Conservation (phyloP, 2,113 vertebrate species). For the Dasypus novemcinctus region DNA sequence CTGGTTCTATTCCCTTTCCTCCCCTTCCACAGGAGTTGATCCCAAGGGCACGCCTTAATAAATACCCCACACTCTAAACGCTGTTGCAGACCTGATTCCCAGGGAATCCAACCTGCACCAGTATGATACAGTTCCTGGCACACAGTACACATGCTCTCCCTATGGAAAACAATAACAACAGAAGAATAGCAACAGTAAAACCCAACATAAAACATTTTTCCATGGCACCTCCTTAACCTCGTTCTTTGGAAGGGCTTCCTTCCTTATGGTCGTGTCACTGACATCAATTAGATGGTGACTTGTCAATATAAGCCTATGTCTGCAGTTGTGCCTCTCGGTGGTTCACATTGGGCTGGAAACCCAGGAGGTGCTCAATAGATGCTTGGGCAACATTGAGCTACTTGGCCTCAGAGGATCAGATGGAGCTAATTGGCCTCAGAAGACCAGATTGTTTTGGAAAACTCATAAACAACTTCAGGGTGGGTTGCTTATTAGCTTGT, state of each 20-base stretch:
- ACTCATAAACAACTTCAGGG: background rate
- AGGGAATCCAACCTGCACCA: background rate
- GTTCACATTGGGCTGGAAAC: background rate
- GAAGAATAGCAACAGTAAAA: background rate
- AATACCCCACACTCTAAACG: background rate
- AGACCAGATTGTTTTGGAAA: background rate
- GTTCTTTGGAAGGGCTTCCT: background rate
- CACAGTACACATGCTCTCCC: background rate
- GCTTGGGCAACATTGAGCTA: background rate
- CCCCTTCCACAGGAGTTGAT: background rate
- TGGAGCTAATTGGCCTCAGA: background rate
- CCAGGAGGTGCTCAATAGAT: background rate
- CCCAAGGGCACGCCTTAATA: background rate
- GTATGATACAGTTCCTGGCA: background rate
- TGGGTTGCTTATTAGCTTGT: background rate
- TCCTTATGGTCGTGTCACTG: background rate
- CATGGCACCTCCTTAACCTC: too few species aligned
- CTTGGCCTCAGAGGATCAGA: background rate
- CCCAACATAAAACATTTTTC: background rate
- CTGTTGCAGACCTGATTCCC: background rate
- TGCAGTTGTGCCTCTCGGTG: background rate
- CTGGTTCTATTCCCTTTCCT: background rate
- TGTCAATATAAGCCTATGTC: background rate
- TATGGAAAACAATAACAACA: background rate
- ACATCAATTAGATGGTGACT: background rate